These are phyloP conservation scores for Phoebastria nigripes DNA, from an alignment of 2,797 vertebrate species.

Conservation along the genomic window DNA sequence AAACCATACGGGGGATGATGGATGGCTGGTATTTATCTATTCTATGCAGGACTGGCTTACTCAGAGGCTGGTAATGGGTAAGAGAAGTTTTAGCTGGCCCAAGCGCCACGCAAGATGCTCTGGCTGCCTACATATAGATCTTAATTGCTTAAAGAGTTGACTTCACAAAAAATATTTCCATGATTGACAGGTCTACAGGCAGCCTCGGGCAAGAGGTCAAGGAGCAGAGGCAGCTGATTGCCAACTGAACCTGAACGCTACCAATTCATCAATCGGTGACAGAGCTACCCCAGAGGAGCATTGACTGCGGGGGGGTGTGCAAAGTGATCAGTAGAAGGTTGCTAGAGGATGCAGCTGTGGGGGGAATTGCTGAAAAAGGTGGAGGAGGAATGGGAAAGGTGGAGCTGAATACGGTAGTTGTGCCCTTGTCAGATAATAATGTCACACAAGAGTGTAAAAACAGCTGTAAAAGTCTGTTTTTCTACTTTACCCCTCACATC, in stretches of 20 bases:
- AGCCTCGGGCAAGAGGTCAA: not conserved
- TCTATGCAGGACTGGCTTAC: constrained; percentile 1
- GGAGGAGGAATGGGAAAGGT: not conserved
- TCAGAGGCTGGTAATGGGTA: not conserved
- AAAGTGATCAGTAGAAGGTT: not conserved
- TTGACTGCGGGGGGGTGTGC: not conserved
- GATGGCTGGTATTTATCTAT: constrained; percentile 51
- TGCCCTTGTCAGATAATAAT: not conserved
- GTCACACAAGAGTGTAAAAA: not conserved
- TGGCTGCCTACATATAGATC: not conserved
- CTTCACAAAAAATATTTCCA: not conserved
- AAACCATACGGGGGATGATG: constrained; percentile 1
- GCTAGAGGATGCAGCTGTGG: not conserved
- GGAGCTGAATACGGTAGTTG: not conserved
- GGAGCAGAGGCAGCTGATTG: not conserved
- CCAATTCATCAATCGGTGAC: not conserved
- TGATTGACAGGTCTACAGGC: not conserved
- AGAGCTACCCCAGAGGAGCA: not conserved
- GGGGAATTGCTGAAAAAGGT: not conserved
- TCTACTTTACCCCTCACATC: not conserved
- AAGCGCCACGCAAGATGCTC: not conserved
- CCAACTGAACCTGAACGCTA: not conserved
- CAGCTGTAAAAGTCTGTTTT: not conserved
- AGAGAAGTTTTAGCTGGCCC: constrained; percentile 3
- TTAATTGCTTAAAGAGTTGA: not conserved